A percentile compares a stretch with the other conserved stretches of the same genome.
phyloP scores from a whole-genome alignment of 1,140 invertebrate species.

The Drosophila orosa region DNA sequence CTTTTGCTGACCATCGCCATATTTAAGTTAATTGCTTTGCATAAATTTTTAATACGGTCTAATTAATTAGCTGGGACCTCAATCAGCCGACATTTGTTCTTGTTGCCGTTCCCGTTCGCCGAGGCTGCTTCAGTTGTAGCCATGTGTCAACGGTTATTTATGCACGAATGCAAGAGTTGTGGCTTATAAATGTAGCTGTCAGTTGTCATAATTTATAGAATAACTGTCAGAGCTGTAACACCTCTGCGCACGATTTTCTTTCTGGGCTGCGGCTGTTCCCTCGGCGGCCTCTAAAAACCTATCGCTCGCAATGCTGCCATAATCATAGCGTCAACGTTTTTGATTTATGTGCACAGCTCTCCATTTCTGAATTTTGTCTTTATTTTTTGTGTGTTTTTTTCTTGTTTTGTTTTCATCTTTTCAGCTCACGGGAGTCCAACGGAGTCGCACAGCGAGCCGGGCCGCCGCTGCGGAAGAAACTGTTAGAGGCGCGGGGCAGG shows the following conservation, averaged over 20 bases:
- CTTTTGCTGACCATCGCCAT: slow-evolving; percentile 53
- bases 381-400: slow-evolving; percentile 38
- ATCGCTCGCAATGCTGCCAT: slow-evolving; percentile 62
- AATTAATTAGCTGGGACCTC: slow-evolving; percentile 66
- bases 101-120: slow-evolving; percentile 18
- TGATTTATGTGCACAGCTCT: slow-evolving; percentile 71
- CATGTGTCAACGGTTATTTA: slow-evolving; percentile 70
- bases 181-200: slow-evolving; percentile 82
- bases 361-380: slow-evolving; percentile 58
- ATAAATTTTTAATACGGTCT: slow-evolving; percentile 74
- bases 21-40: slow-evolving; percentile 77
- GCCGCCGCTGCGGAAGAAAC: slow-evolving; percentile 33
- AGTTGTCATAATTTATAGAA: slow-evolving; percentile 83
- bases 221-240: slow-evolving; percentile 78
- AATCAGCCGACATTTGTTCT: slow-evolving; percentile 47
- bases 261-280: slow-evolving; percentile 36
- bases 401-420: slow-evolving; percentile 42
- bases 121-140: slow-evolving; percentile 20
- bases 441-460: slow-evolving; percentile 17
- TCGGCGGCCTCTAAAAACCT: slow-evolving; percentile 58
- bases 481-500: slow-evolving; percentile 44
- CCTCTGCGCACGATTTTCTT: slow-evolving; percentile 73
- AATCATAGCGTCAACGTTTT: slow-evolving; percentile 81
- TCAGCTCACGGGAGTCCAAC: slow-evolving; percentile 55
- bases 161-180: slow-evolving; percentile 74